These are phyloP conservation scores for Gadus macrocephalus DNA, from an alignment of 2,113 vertebrate species.

Conservation along the genomic window DNA sequence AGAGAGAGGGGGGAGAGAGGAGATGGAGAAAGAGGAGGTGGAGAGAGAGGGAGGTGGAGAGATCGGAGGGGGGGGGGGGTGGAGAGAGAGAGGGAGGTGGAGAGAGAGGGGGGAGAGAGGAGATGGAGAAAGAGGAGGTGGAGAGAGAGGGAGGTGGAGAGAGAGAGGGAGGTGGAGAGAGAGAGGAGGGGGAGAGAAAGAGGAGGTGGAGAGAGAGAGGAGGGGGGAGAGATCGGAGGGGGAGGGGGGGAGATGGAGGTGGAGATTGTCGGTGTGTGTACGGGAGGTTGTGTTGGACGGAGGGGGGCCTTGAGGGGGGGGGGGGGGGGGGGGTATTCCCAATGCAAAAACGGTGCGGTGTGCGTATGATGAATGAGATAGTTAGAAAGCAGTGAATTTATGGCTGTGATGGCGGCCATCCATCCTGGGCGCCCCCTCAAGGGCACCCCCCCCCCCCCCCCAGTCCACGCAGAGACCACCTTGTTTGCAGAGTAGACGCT, in stretches of 20 bases:
- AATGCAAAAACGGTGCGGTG: constrained; percentile 43
- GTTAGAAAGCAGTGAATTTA: constrained; percentile 68
- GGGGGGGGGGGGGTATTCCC: neutral
- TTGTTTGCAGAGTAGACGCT: neutral
- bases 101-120: too few species aligned
- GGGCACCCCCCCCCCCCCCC: constrained; percentile 41
- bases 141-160: too few species aligned
- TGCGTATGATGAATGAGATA: constrained; percentile 70
- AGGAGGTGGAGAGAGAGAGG: too few species aligned
- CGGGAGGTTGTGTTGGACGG: constrained; percentile 7
- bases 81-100: too few species aligned
- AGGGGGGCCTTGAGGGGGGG: too few species aligned
- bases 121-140: too few species aligned
- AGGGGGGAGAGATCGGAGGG: neutral
- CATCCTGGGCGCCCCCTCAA: constrained; percentile 66
- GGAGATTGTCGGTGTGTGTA: constrained; percentile 1
- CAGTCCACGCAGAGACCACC: constrained; percentile 34
- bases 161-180: too few species aligned
- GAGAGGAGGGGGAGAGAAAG: too few species aligned
- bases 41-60: too few species aligned
- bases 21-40: too few species aligned
- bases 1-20: too few species aligned
- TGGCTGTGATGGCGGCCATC: constrained; percentile 59
- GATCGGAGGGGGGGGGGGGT: too few species aligned
- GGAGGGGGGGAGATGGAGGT: constrained; percentile 23